Conservation (phyloP, 2,797 vertebrate species). For the Eulemur albifrons region DNA sequence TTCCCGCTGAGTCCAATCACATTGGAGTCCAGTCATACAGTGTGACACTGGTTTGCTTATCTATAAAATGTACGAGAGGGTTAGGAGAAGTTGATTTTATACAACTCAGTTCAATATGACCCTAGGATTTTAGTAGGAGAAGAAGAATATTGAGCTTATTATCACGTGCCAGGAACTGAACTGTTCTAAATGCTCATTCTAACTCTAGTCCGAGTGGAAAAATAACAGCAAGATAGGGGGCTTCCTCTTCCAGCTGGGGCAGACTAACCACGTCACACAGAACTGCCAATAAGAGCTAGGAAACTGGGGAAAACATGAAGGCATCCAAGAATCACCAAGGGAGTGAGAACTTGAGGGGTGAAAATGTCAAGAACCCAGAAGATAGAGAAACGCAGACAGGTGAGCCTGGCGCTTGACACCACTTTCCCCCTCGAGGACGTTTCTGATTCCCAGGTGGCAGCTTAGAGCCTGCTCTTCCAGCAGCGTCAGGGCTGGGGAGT, state of each 20-base stretch:
- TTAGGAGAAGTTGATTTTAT: background rate
- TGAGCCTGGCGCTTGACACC: background rate
- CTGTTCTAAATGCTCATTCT: background rate
- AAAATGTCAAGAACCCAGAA: background rate
- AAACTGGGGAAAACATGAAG: background rate
- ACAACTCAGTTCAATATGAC: background rate
- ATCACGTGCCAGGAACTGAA: background rate
- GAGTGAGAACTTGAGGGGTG: background rate
- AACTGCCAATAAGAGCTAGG: background rate
- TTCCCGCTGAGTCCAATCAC: background rate
- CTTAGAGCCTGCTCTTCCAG: background rate
- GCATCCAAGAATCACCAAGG: background rate
- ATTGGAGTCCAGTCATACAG: background rate
- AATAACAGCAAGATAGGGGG: background rate
- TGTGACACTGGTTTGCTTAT: background rate
- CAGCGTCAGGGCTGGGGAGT: background rate
- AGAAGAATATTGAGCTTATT: conserved; percentile 40
- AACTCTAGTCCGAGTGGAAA: conserved; percentile 27
- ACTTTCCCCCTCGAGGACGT: background rate
- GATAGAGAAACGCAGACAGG: background rate
- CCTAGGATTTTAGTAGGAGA: conserved; percentile 9
- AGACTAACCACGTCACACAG: background rate
- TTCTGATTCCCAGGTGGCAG: background rate
- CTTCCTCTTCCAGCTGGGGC: conserved; percentile 20
- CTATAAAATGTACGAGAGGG: background rate